Evolutionary conservation across 2,797 vertebrate species (phyloP).

Genomic region (Gymnodraco acuticeps): DNA sequence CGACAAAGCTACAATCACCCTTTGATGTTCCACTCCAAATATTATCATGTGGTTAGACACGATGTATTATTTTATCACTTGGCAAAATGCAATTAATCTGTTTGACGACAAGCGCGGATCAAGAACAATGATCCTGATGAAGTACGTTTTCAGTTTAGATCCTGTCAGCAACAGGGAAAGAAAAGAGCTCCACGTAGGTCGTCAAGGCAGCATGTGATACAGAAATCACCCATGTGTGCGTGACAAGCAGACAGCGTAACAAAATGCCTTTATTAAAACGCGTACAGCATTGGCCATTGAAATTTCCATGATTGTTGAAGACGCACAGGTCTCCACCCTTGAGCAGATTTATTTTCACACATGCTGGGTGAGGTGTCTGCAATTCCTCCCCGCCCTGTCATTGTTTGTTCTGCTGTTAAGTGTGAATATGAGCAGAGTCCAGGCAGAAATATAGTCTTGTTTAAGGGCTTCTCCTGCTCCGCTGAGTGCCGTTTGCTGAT

Average conservation of each 20-base stretch:
- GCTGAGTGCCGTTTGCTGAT: conserved; percentile 63
- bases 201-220: conserved; percentile 36
- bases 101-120: conserved; percentile 54
- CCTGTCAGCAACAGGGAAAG: conserved; percentile 55
- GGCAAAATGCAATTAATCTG: conserved; percentile 62
- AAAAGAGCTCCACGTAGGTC: conserved; percentile 50
- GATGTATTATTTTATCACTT: conserved; percentile 58
- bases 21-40: conserved; percentile 70
- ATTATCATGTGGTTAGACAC: conserved; percentile 62
- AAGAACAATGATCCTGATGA: conserved; percentile 57
- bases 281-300: conserved; percentile 71
- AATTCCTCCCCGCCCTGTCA: conserved; percentile 84
- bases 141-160: conserved; percentile 50
- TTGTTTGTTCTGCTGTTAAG: conserved; percentile 86
- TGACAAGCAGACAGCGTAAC: conserved; percentile 67
- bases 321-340: conserved; percentile 84
- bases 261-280: conserved; percentile 78
- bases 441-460: conserved; percentile 66
- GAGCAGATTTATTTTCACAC: conserved; percentile 88
- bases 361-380: conserved; percentile 87
- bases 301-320: conserved; percentile 84
- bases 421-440: conserved; percentile 84
- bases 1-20: conserved; percentile 46
- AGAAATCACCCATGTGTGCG: conserved; percentile 38
- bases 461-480: conserved; percentile 65